Evolutionary conservation across 2,888 invertebrate genomes (phyloP), one percentile per base, ranked within the genome.

Genomic region (Drosophila kambysellisi): DNA sequence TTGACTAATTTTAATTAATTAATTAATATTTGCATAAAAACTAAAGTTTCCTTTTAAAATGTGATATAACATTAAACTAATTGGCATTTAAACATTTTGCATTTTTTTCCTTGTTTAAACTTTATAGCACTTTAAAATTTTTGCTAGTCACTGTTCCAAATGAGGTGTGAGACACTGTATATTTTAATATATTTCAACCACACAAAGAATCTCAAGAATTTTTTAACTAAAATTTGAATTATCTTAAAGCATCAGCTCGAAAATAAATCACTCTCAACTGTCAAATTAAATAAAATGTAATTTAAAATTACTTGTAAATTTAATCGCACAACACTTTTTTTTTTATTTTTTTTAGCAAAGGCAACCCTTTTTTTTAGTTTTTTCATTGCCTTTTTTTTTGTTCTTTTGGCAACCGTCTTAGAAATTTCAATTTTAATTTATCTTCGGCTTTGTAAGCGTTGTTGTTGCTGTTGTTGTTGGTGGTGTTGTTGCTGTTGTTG

Each of bases 381-480:
- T 30, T 0, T 20, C 4, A 25, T 11, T 30, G 17, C 20, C 6
- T 39, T n/a, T 53, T 52, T 37, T 37, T 35, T 51, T 25, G 20
- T 25, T 15, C 48, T 52, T 43, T 43, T 37, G 52, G 43, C 9
- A 64, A 50, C 41, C 53, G 39, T 54, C 73, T 76, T 67, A 30
- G 57, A 66, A 73, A 76, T 81, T 81, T 76, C 69, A 69, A 81
- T 81, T 77, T 74, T 77, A 76, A 70, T 70, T 74, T 74, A 74
- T 73, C 70, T 74, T 35, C 52, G 32, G 43, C 46, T 61, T 58
- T 41, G 43, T 54, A 11, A 39, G 54, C 57, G 56, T 50, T 37
- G 69, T 51, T 69, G 60, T 58, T 62, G 58, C 39, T 43, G 7
- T 17, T 48, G 48, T 2, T 48, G 25, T 8, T 57, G 32, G 41